These are phyloP conservation scores for Clusia tigrina DNA, from an alignment of 2,888 invertebrate genomes.

Conservation along the genomic window DNA sequence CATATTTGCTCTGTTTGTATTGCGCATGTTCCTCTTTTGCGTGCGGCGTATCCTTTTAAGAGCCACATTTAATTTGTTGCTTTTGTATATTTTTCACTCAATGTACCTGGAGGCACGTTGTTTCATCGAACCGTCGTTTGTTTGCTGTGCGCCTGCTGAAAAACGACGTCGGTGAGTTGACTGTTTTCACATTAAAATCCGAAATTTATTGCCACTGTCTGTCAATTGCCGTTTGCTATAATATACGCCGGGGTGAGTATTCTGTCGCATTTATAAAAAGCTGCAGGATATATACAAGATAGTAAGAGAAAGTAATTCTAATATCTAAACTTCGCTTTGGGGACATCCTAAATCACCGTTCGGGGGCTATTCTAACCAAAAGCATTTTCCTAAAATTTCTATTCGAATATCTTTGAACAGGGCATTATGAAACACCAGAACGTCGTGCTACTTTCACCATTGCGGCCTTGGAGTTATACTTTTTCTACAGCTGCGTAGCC, in stretches of 20 bases:
- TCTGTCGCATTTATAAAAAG: no score
- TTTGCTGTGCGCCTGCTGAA: constrained; percentile 52
- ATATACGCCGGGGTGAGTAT: constrained; percentile 1
- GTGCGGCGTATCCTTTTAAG: no score
- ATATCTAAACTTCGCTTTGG: not conserved
- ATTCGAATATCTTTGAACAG: constrained; percentile 62
- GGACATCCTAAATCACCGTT: not conserved
- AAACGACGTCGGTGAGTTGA: constrained; percentile 62
- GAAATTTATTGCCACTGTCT: constrained; percentile 50
- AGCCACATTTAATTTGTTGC: not conserved
- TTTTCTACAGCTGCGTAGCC: not conserved
- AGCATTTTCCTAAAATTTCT: constrained; percentile 59
- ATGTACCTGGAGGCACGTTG: constrained; percentile 7
- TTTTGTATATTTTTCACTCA: not conserved
- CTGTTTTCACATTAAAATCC: constrained; percentile 63
- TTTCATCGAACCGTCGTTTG: not conserved
- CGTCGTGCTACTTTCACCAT: not conserved
- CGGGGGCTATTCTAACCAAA: constrained; percentile 39
- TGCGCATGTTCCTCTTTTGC: not conserved
- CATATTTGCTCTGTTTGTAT: not conserved
- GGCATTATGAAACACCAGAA: constrained; percentile 45
- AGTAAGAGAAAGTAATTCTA: not conserved
- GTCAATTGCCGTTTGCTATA: not conserved
- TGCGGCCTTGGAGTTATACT: no score
- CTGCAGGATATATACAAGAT: constrained; percentile 4